Conservation (phyloP, 2,888 invertebrate genomes). For the Altica lythri region DNA sequence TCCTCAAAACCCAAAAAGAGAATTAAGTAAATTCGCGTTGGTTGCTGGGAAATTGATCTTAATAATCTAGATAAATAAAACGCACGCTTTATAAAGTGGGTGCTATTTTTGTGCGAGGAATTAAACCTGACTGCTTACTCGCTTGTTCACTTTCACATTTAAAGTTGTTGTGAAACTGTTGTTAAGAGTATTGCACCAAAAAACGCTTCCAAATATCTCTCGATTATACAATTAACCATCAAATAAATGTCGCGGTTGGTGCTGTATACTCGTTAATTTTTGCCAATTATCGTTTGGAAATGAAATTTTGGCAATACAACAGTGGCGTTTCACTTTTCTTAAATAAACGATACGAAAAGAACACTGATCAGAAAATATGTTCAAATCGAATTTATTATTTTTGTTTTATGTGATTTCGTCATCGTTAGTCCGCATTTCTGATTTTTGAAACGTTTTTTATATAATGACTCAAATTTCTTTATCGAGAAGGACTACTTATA, state of each 20-base stretch:
- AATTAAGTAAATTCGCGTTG: no score
- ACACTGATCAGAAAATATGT: no score
- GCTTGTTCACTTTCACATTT: slow-evolving; percentile 15
- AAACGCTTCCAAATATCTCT: slow-evolving; percentile 12
- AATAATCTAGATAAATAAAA: neutral
- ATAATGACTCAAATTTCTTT: no score
- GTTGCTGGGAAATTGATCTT: no score
- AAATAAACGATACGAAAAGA: no score
- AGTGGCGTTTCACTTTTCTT: no score
- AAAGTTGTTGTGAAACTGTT: slow-evolving; percentile 13
- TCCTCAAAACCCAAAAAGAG: no score
- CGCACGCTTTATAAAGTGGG: slow-evolving; percentile 1
- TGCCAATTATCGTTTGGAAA: slow-evolving; percentile 12
- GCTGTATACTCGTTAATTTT: slow-evolving; percentile 7
- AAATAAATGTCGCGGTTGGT: slow-evolving; percentile 4
- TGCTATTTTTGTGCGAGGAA: neutral
- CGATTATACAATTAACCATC: slow-evolving; percentile 11
- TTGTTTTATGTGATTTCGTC: no score
- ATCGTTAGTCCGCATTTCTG: no score
- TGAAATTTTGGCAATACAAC: slow-evolving; percentile 21
- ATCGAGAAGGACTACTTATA: no score
- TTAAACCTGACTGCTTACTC: slow-evolving; percentile 1
- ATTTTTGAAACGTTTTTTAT: no score
- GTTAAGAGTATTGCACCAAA: slow-evolving; percentile 5
- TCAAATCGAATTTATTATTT: no score